Base-by-base conservation (phyloP, 2,113 vertebrate genomes). In the Synodontis membranacea region DNA sequence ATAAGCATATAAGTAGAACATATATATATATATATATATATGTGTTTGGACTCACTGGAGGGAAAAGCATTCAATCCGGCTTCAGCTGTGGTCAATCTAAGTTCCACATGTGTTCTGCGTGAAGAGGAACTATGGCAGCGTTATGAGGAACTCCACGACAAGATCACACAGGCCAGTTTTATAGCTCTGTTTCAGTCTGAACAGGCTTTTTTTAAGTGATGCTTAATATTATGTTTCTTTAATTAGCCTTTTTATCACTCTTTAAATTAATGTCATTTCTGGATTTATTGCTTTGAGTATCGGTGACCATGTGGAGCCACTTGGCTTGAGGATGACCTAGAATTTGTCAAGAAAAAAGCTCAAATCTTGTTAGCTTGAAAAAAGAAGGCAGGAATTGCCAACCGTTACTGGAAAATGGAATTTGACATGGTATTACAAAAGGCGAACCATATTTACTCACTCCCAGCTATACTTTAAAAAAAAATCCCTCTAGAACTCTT, bases 91-190 rank as follows among this genome's bases (percentile, higher is more conserved):
- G 76, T 52, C 48, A 9, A 19, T 34, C 31, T 6, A 54, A 79
- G n/a, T 54, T 79, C 76, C 76, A 79, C 46, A 34, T 54, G 46
- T 79, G 78, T 56, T 80, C 31, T 23, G 78, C 11, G 78, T 56
- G 52, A 56, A 23, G 78, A 80, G 78, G 78, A 80, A 58, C 78
- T 28, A 58, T 58, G 10, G 3, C 21, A 15, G 42, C 28, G 12
- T 58, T 58, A 58, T 80, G 52, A 58, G 78, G 78, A 80, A 80
- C 78, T 58, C 11, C 23, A 58, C 10, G 39, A 54, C 54, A 42
- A 15, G 17, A 23, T 37, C 31, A 37, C 50, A 80, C 52, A 80
- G 31, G 34, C 78, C 23, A 39, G 34, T 74, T 74, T 42, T 14
- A 39, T 70, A 42, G 5, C 31, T 8, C 6, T 60, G 11, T 21